Base-by-base conservation (phyloP, 1,140 invertebrate genomes). In the Aethina tumida region DNA sequence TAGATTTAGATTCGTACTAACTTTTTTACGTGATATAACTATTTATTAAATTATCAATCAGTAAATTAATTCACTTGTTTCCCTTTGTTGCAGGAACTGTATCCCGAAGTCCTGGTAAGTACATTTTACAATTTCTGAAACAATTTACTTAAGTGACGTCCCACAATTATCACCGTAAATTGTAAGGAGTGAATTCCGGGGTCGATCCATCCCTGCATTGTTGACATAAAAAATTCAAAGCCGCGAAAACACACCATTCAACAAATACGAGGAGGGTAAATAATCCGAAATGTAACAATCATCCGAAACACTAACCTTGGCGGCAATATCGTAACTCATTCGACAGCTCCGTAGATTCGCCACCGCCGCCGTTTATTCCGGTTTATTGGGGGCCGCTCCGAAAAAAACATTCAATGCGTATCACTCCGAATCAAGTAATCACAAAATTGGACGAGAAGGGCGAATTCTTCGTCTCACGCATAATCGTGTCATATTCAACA, bases 401-500 rank as follows among this genome's bases (percentile, higher is more conserved):
- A n/a, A n/a, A n/a, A n/a, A 37, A 46, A 43, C 32, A 47, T 41
- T 36, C 45, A 38, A 38, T 45, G 41, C 33, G 39, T 24, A n/a
- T n/a, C 44, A 50, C 25, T 33, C 26, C 41, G 35, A 49, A 49
- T 47, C 47, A 45, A 53, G 56, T 54, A 60, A 59, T 59, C 57
- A 53, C 49, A 49, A 54, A 53, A 60, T 58, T 58, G 58, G 53
- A 52, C 38, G 31, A 35, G 32, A 48, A 43, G 47, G 43, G 33
- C 25, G 47, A 35, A 42, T 35, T 29, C 49, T 41, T 46, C 43
- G 35, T 45, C 47, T 56, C 36, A 56, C 50, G 49, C 54, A 58
- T 56, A 58, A 56, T 53, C 53, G 51, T 55, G 49, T 58, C 51
- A 50, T 52, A 56, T 53, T 46, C 51, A 42, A 36, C 41, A 53